phyloP scores from a whole-genome alignment of 2,888 invertebrate genomes.

The Chelonus formosanus region DNA sequence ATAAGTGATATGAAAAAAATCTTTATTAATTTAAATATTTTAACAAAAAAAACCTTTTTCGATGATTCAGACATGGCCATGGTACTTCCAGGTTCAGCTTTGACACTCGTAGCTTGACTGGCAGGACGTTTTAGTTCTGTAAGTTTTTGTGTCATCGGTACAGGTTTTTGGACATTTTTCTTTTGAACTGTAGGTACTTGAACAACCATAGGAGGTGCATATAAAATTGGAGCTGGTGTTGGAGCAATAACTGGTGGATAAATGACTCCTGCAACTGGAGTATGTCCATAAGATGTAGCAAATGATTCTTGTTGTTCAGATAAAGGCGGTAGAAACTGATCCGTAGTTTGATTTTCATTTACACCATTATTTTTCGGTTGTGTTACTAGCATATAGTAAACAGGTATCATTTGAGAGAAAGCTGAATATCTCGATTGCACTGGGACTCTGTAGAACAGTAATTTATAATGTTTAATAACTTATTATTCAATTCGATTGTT shows the following conservation, averaged over 20 bases:
- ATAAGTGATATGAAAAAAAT: neutral
- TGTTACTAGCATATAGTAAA: slow-evolving; percentile 70
- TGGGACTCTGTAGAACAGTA: slow-evolving; percentile 40
- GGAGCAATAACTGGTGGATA: slow-evolving; percentile 67
- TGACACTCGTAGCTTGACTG: slow-evolving; percentile 69
- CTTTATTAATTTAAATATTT: too few relatives aligned
- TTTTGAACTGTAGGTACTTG: slow-evolving; percentile 43
- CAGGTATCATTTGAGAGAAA: slow-evolving; percentile 55
- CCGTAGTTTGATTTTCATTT: slow-evolving; percentile 45
- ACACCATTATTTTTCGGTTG: slow-evolving; percentile 51
- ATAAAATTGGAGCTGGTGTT: slow-evolving; percentile 68
- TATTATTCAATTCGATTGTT: too few relatives aligned
- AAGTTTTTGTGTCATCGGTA: slow-evolving; percentile 34
- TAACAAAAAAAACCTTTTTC: slow-evolving; percentile 63
- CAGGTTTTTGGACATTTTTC: slow-evolving; percentile 30
- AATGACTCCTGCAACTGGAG: slow-evolving; percentile 69
- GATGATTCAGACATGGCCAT: slow-evolving; percentile 70
- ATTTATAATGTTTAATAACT: too few relatives aligned
- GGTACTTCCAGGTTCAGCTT: slow-evolving; percentile 69
- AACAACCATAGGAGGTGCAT: slow-evolving; percentile 68
- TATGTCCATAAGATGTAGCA: slow-evolving; percentile 66
- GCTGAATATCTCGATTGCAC: slow-evolving; percentile 63
- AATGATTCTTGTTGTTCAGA: slow-evolving; percentile 40
- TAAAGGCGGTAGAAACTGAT: slow-evolving; percentile 21
- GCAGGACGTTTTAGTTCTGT: slow-evolving; percentile 58